These are phyloP conservation scores for Gasterosteus nipponicus DNA, from an alignment of 2,113 vertebrate genomes.

Conservation along the genomic window DNA sequence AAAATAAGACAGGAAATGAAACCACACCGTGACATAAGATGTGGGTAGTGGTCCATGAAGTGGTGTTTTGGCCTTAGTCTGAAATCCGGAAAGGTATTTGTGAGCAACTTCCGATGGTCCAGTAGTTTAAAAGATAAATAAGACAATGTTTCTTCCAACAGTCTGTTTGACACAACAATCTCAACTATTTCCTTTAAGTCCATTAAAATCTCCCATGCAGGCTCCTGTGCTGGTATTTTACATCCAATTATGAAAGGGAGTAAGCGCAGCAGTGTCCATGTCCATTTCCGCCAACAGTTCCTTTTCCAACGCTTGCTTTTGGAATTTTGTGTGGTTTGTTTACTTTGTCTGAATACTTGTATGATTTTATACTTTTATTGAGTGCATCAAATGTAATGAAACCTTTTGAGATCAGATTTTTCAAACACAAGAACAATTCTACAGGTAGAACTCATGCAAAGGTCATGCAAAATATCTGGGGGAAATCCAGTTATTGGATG, in stretches of 20 bases:
- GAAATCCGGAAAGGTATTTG: constrained; percentile 25
- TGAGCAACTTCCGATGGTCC: constrained; percentile 7
- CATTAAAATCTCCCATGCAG: constrained; percentile 36
- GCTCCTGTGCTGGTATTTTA: constrained; percentile 13
- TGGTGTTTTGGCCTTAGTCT: constrained; percentile 16
- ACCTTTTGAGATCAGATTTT: constrained; percentile 21
- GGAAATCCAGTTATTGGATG: no score
- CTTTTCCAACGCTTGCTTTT: constrained; percentile 13
- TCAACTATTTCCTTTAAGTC: constrained; percentile 35
- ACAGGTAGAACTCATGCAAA: no score
- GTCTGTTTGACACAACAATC: constrained; percentile 1
- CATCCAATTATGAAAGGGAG: constrained; percentile 22
- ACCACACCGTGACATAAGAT: no score
- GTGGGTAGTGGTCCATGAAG: constrained; percentile 7
- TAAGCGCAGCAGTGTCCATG: constrained; percentile 41
- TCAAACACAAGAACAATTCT: no score
- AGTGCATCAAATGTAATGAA: constrained; percentile 42
- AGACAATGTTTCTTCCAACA: constrained; percentile 25
- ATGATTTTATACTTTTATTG: constrained; percentile 30
- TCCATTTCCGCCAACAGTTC: constrained; percentile 31
- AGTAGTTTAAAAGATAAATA: constrained; percentile 20
- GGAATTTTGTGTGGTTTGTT: constrained; percentile 12
- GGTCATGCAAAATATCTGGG: no score
- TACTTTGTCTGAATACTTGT: constrained; percentile 24
- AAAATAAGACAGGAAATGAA: no score